Base-by-base conservation (phyloP, 1,140 invertebrate genomes). In the Megalonaias nervosa region DNA sequence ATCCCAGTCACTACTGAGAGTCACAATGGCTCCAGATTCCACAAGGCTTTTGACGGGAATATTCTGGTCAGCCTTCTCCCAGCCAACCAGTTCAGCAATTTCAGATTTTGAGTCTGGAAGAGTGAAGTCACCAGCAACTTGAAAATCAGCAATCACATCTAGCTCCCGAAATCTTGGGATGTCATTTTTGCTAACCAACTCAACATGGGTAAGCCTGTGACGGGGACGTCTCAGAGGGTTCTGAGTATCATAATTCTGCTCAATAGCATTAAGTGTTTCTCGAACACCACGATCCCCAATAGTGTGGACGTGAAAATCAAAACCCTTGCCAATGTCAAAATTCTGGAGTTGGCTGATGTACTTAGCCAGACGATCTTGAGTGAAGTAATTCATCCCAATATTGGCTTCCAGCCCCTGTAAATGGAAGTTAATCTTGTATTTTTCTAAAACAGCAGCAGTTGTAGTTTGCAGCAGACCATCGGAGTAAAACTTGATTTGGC, bases 1-100 rank as follows among this genome's bases (percentile, higher is more conserved):
- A 71, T 81, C 80, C 75, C 75, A 81, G 68, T 81, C 80, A 56
- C 80, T 81, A 56, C 80, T 81, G 1, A 81, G 56, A 1, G 80
- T 81, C 12, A 71, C 69, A 38, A 21, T 57, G 56, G 71, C 80
- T 5, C 69, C 72, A 6, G 80, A 65, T 15, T 81, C 58, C 13
- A 21, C 9, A 19, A 81, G 69, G 60, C 59, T 68, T 60, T 75
- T 70, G 4, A 81, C 68, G 0, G 75, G 75, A 56, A 81, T 68
- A 64, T 56, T 75, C 55, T 74, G n/a, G n/a, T 67, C 26, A 31
- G 67, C 67, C n/a, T 75, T 62, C 26, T 62, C 59, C 26, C 31
- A 26, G 11, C 80, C 80, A 58, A 81, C 60, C 21, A 77, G 21
- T 11, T 58, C 17, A 13, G 58, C 65, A 55, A 68, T 58, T 23